Conservation (phyloP, 2,113 vertebrate genomes). For the Pycnonotus jocosus region DNA sequence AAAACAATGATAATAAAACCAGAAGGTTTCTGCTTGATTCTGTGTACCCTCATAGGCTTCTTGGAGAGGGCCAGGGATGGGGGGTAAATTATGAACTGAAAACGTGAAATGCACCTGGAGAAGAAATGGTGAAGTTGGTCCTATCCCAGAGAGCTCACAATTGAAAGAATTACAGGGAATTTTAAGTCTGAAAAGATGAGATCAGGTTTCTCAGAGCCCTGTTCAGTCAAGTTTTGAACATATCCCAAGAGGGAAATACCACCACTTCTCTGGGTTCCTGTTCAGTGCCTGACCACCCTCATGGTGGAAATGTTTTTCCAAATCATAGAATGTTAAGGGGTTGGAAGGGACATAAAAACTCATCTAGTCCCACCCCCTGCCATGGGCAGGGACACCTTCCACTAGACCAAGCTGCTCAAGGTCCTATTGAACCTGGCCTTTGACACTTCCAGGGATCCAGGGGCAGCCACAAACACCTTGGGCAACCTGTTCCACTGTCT, state of each 20-base stretch:
- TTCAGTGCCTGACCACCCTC: neutral
- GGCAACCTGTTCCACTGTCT: neutral
- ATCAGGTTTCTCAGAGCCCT: neutral
- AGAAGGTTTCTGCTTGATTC: neutral
- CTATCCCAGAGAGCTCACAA: neutral
- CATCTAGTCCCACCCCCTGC: neutral
- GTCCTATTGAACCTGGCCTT: neutral
- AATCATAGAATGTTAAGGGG: neutral
- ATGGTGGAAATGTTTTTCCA: neutral
- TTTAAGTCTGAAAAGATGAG: neutral
- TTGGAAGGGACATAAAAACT: neutral
- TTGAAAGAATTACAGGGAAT: neutral
- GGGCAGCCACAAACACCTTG: neutral
- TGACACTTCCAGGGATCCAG: neutral
- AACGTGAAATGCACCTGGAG: neutral
- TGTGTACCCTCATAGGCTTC: neutral
- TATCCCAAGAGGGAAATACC: neutral
- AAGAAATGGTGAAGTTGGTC: neutral
- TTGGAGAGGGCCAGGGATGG: neutral
- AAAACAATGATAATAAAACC: slow-evolving; percentile 49
- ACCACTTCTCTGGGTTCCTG: neutral
- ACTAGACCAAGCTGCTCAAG: neutral
- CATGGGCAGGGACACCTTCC: neutral
- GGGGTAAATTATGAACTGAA: neutral
- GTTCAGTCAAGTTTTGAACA: neutral